These are phyloP conservation scores for Lamproptera curius DNA, from an alignment of 2,888 invertebrate genomes.

Conservation along the genomic window DNA sequence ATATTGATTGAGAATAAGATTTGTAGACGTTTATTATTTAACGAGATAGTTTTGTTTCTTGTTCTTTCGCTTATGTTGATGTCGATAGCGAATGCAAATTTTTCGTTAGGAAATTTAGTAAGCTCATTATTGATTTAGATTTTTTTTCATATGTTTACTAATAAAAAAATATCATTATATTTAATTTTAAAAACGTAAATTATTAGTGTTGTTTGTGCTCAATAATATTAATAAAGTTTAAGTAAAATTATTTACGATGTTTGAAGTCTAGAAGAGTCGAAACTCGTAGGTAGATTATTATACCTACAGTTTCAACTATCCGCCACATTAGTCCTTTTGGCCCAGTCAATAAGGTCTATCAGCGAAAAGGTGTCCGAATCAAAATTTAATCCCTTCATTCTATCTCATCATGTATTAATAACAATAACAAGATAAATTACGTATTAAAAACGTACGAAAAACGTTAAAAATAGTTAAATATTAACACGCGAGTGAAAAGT, in stretches of 20 bases:
- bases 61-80: no score
- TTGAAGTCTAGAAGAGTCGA: neutral
- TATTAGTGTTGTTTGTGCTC: neutral
- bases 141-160: neutral
- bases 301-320: conserved; percentile 11
- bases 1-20: no score
- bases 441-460: no score
- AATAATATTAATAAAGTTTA: neutral
- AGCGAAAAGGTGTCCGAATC: neutral
- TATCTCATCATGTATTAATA: neutral
- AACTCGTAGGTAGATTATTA: conserved; percentile 10
- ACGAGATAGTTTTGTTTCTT: no score
- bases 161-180: neutral
- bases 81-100: no score
- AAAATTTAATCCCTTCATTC: neutral
- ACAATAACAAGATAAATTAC: no score
- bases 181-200: neutral
- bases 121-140: neutral
- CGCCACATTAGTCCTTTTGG: conserved; percentile 7
- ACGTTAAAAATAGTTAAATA: no score
- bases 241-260: neutral
- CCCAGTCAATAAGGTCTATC: conserved; percentile 10
- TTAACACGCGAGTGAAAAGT: no score
- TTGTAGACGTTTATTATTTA: no score
- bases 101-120: neutral